A percentile compares a stretch with the other conserved stretches of the same genome.
These are phyloP conservation scores for Embiotoca jacksoni DNA, from an alignment of 2,113 vertebrate species.

Conservation along the genomic window DNA sequence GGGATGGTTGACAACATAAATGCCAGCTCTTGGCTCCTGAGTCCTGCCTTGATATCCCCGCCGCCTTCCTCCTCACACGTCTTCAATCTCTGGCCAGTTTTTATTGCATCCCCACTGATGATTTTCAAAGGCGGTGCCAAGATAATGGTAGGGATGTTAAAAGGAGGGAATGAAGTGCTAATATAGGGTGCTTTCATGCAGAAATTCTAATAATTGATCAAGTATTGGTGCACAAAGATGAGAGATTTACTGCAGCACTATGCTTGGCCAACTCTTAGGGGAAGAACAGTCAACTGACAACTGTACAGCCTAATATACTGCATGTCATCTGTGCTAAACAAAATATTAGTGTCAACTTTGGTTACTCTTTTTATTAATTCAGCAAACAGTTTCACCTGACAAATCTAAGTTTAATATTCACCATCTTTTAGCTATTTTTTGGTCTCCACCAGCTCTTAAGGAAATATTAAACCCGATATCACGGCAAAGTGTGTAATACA, in stretches of 20 bases:
- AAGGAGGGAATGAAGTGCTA: slow-evolving; percentile 26
- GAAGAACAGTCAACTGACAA: neutral
- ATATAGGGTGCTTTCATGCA: slow-evolving; percentile 12
- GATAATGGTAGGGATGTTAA: slow-evolving; percentile 43
- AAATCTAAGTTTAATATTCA: too few species aligned
- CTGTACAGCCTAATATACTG: neutral
- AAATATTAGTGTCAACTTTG: too few species aligned
- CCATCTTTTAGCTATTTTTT: too few species aligned
- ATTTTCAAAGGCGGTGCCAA: slow-evolving; percentile 32
- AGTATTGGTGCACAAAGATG: neutral
- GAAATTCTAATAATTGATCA: slow-evolving; percentile 9
- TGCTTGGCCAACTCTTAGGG: neutral
- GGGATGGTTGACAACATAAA: slow-evolving; percentile 59
- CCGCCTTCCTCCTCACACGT: slow-evolving; percentile 46
- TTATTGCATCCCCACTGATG: slow-evolving; percentile 42
- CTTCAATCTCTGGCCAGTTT: slow-evolving; percentile 47
- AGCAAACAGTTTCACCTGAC: too few species aligned
- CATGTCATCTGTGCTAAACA: too few species aligned
- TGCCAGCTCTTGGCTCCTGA: slow-evolving; percentile 48
- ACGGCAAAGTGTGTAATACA: too few species aligned
- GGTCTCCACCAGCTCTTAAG: too few species aligned
- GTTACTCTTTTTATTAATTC: too few species aligned
- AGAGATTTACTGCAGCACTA: neutral
- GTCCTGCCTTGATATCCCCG: slow-evolving; percentile 41
- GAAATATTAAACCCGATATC: too few species aligned